phyloP scores from a whole-genome alignment of 2,113 vertebrate genomes.

The Notarius quadriscutis region DNA sequence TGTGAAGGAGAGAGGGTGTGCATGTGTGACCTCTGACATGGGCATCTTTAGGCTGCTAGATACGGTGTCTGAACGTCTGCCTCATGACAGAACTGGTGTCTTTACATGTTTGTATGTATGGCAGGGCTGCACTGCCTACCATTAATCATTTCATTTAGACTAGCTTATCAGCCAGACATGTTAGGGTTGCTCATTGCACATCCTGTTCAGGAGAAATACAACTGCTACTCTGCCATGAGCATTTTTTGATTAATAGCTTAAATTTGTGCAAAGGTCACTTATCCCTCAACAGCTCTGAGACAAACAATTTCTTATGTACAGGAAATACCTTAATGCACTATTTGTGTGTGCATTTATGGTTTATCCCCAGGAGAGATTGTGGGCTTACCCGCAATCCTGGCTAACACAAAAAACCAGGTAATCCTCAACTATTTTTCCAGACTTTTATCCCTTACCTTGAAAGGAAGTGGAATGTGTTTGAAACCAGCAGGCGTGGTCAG shows the following conservation, averaged over 20 bases:
- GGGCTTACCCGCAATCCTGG: neutral
- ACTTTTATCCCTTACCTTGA: slow-evolving; percentile 37
- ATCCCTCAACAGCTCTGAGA: slow-evolving; percentile 33
- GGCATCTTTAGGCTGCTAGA: slow-evolving; percentile 24
- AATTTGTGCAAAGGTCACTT: slow-evolving; percentile 39
- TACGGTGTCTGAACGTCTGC: slow-evolving; percentile 46
- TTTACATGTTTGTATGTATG: slow-evolving; percentile 36
- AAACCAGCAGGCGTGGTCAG: slow-evolving; percentile 46
- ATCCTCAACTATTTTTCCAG: slow-evolving; percentile 39
- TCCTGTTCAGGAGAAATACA: slow-evolving; percentile 32
- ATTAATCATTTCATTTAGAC: slow-evolving; percentile 47
- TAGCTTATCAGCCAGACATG: slow-evolving; percentile 39
- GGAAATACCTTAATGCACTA: neutral
- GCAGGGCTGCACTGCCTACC: slow-evolving; percentile 23
- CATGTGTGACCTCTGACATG: slow-evolving; percentile 15
- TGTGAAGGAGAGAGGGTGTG: slow-evolving; percentile 39
- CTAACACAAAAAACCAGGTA: neutral
- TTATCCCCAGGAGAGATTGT: neutral
- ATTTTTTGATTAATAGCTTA: slow-evolving; percentile 41
- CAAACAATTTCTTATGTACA: slow-evolving; percentile 16
- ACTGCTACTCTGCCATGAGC: slow-evolving; percentile 14
- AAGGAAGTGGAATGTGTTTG: slow-evolving; percentile 38
- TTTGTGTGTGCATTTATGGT: slow-evolving; percentile 23
- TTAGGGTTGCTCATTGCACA: slow-evolving; percentile 15
- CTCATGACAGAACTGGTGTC: slow-evolving; percentile 39